Evolutionary conservation across 2,797 vertebrate species (phyloP).

Genomic region (Xenops minutus): DNA sequence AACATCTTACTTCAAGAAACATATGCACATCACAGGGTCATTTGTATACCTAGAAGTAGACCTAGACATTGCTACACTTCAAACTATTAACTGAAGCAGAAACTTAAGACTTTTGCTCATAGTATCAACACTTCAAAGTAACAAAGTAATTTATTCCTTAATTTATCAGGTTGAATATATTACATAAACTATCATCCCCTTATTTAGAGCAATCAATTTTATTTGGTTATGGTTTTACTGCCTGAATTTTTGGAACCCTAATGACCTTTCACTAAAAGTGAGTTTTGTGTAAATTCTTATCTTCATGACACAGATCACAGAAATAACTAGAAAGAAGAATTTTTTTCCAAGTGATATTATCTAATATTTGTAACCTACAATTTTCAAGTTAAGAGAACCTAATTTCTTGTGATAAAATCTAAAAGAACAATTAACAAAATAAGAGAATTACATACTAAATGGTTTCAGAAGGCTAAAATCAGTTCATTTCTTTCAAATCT

Average conservation of each 20-base stretch:
- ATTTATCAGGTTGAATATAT: neutral
- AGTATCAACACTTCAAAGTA: neutral
- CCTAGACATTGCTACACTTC: neutral
- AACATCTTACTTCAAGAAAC: neutral
- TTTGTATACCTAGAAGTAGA: neutral
- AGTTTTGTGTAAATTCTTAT: neutral
- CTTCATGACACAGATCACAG: neutral
- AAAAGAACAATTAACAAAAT: neutral
- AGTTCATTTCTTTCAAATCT: neutral
- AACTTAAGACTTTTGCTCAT: neutral
- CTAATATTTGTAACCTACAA: neutral
- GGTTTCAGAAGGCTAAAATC: neutral
- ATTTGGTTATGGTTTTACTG: neutral
- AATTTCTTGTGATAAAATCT: neutral
- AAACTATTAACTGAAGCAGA: neutral
- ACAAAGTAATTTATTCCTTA: neutral
- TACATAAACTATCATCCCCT: neutral
- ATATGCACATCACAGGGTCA: neutral
- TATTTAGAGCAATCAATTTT: neutral
- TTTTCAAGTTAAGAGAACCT: neutral
- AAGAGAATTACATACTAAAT: neutral
- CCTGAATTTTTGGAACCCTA: neutral
- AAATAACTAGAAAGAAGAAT: neutral
- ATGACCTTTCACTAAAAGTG: neutral
- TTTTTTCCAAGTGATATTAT: neutral